Base-by-base conservation (phyloP, 1,140 invertebrate genomes). In the Campoletis sonorensis region DNA sequence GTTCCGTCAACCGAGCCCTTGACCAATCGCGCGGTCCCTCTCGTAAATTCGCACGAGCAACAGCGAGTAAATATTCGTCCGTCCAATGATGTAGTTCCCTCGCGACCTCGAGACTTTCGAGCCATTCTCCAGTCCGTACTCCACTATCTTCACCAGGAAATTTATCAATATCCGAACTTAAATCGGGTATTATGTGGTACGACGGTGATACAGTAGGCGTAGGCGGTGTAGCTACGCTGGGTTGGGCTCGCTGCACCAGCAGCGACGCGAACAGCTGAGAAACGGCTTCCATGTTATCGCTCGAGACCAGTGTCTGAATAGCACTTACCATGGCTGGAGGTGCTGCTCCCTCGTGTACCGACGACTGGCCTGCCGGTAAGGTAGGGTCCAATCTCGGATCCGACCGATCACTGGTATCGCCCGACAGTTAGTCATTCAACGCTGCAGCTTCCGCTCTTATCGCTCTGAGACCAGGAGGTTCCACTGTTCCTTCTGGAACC, bases 111-210 rank as follows among this genome's bases (percentile, higher is more conserved):
- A 82, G 33, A 26, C 79, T 76, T 16, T 79, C 54, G 3, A 82
- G 45, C 67, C 81, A 79, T 3, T 79, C 21, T 26, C 45, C 61
- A 3, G 76, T 51, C 21, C 71, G 75, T 54, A n/a, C 75, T 21
- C 71, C 75, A 33, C 30, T 33, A 37, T 79, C 45, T 33, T 73
- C 81, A 4, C 75, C 81, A 0, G 70, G 15, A 21, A 82, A 82
- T 0, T 13, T 72, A 18, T 45, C 33, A n/a, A 81, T 30, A 4
- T 73, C 30, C 27, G 51, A 30, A 10, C 61, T 70, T 2, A 78
- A 71, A 72, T 82, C 75, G 8, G 81, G 81, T 40, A 82, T 82
- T 4, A 82, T 49, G 18, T 82, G 81, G 58, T 72, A 72, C 3
- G 70, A 40, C 1, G 70, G 70, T 7, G 45, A 11, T 3, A 11